Evolutionary conservation across 2,113 vertebrate species (phyloP), one percentile per base, ranked within the genome.

Genomic region (Chaetura pelagica): DNA sequence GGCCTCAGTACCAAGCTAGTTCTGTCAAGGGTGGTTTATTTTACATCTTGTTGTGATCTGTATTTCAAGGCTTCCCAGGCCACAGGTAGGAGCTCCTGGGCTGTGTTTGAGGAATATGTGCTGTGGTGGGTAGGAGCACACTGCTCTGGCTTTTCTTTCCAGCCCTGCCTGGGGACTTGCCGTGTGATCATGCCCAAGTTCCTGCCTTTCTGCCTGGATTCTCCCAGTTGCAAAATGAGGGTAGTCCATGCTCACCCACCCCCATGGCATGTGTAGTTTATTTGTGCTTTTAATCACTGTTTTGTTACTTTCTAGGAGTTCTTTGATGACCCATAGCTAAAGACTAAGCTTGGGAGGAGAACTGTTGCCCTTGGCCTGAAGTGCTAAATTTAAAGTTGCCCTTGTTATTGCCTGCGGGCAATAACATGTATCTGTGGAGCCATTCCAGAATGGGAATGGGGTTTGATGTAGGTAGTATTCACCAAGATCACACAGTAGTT

Each of bases 21-120:
- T 91, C 40, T 77, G 11, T 38, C n/a, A 63, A 71, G 48, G 32
- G 22, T 27, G 26, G 12, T 8, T 62, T 55, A 6, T 29, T 92
- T 90, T 62, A 49, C 14, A 11, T 26, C 38, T 46, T 23, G 1
- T 11, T 14, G 29, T 21, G 26, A 80, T 42, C 38, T 77, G n/a
- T 55, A 5, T 71, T 94, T 80, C 12, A 40, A 91, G 63, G 46
- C n/a, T 93, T 79, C 49, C 13, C 14, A 73, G 91, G 68, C 89
- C 91, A 89, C 89, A 84, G 84, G 89, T 74, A 89, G 84, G 68
- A 91, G 90, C 80, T 97, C 87, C 29, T 61, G 87, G 71, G 71
- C 96, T 38, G 48, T 21, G 55, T 94, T 69, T 80, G 87, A 76
- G 46, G 54, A 26, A 29, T 51, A 27, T 26, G 15, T 46, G 67